Base-by-base conservation (phyloP, 2,113 vertebrate species). In the Sylvietta virens region DNA sequence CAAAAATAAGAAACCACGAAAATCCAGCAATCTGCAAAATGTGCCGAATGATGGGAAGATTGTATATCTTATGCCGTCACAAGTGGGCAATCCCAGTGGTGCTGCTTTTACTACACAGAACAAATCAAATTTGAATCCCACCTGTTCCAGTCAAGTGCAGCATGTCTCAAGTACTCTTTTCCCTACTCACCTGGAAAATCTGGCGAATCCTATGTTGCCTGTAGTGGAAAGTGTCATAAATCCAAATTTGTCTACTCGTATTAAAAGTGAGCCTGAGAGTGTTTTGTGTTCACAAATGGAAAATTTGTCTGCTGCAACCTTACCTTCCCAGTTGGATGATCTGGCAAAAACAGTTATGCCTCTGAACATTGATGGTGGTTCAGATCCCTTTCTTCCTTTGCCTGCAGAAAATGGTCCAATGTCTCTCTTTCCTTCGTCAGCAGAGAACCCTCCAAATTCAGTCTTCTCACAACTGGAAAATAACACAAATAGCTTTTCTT, bases 381-480 rank as follows among this genome's bases (percentile, higher is more conserved):
- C 98, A 56, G 97, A 98, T 95, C 98, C 98, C 90, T 97, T 97
- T 81, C 97, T 98, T 96, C 97, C 98, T 82, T 97, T 98, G 73
- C 98, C 98, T 94, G 92, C 98, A 28, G 98, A 98, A 91, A 96
- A 88, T 19, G 92, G 97, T 79, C 98, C 98, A 23, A 91, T 98
- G 88, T 98, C 98, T 94, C 96, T 97, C 37, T 97, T 98, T 79
- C 96, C 98, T 76, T 98, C 98, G 0, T 97, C 98, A 93, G 92
- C 97, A 47, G 97, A 98, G 77, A 97, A 95, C 92, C 95, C 96
- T 31, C 96, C 97, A 86, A 97, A 83, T 61, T 97, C 98, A 42
- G 95, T 98, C 67, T 99, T 98, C 94, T 98, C 98, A 45, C 98
- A 98, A 54, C 83, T 98, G 74, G 98, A 98, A 88, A 98, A 91